Evolutionary conservation across 2,797 vertebrate species (phyloP).

Genomic region (Microhierax caerulescens): DNA sequence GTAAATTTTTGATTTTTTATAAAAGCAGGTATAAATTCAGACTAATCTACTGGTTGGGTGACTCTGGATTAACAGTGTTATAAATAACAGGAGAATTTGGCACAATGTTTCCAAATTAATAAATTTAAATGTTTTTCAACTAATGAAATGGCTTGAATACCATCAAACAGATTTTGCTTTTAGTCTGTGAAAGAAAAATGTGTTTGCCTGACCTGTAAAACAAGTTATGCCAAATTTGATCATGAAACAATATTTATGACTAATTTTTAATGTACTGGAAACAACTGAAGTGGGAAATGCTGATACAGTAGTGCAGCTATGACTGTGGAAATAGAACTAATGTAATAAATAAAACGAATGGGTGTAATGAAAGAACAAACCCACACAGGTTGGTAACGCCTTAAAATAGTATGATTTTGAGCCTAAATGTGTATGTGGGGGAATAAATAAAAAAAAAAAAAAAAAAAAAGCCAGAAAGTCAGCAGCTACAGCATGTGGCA

Average conservation of each 20-base stretch:
- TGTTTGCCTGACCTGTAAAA: constrained; percentile 55
- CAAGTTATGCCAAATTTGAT: constrained; percentile 49
- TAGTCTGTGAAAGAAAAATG: constrained; percentile 50
- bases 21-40: not conserved
- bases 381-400: constrained; percentile 25
- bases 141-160: not conserved
- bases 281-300: constrained; percentile 63
- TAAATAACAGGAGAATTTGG: constrained; percentile 24
- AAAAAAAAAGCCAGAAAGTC: not conserved
- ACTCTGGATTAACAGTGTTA: not conserved
- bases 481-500: not conserved
- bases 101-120: constrained; percentile 15
- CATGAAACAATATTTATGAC: constrained; percentile 36
- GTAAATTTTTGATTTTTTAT: not conserved
- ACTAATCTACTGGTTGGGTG: not conserved
- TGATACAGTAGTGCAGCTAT: constrained; percentile 36
- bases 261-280: constrained; percentile 51
- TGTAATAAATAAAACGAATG: constrained; percentile 61
- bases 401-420: not conserved
- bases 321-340: constrained; percentile 57
- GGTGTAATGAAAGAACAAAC: constrained; percentile 27
- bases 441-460: not conserved
- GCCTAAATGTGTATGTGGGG: not conserved
- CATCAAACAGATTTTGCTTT: constrained; percentile 36
- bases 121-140: constrained; percentile 19